Percentiles rank a stretch among this genome's conserved stretches.
Evolutionary conservation across 1,140 invertebrate species (phyloP).

Genomic region (Diorhabda elongata): DNA sequence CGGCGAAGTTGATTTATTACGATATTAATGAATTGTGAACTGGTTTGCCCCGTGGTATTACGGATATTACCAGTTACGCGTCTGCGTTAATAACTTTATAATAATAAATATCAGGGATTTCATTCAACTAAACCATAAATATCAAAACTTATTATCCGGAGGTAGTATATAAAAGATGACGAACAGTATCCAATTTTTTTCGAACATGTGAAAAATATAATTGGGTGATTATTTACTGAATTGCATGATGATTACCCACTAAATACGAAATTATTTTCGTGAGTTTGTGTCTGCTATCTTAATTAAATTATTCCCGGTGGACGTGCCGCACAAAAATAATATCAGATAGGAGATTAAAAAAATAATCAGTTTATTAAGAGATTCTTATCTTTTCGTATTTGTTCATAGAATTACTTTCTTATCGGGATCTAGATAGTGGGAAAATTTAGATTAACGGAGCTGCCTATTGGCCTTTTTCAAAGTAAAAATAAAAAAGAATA

Average conservation of each 20-base stretch:
- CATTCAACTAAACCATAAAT: too few species aligned
- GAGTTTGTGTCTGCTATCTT: not conserved
- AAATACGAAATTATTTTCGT: not conserved
- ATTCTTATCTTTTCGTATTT: not conserved
- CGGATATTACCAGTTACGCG: too few species aligned
- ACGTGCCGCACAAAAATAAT: not conserved
- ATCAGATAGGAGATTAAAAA: not conserved
- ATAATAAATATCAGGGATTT: too few species aligned
- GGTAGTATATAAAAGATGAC: not conserved
- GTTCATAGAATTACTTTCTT: conserved; percentile 1
- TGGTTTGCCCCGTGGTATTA: too few species aligned
- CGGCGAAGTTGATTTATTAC: too few species aligned
- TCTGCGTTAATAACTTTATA: too few species aligned
- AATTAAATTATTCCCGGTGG: conserved; percentile 2
- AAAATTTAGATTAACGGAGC: too few species aligned
- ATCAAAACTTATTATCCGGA: too few species aligned
- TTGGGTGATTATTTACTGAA: conserved; percentile 1
- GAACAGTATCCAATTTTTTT: not conserved
- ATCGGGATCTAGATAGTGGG: too few species aligned
- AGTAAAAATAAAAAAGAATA: too few species aligned
- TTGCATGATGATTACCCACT: not conserved
- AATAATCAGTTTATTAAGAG: not conserved
- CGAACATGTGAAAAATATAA: not conserved
- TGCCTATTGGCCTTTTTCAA: too few species aligned
- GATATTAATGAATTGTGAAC: too few species aligned